phyloP scores from a whole-genome alignment of 2,113 vertebrate genomes.

The Climacteris rufus region DNA sequence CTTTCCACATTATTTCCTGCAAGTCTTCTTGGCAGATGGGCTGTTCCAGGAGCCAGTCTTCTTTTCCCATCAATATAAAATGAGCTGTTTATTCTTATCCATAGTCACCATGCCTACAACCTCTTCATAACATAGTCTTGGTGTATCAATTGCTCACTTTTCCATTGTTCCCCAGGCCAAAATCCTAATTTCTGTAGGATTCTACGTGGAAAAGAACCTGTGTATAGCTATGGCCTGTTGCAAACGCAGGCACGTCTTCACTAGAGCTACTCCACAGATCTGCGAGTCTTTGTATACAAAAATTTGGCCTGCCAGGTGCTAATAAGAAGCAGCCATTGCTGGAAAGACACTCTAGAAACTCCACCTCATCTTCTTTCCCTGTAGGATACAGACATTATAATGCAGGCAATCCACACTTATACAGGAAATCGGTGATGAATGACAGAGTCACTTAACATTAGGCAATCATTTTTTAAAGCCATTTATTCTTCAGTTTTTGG shows the following conservation, averaged over 20 bases:
- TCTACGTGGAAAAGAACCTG: not conserved
- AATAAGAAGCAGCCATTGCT: not conserved
- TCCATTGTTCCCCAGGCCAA: not conserved
- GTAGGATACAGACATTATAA: not conserved
- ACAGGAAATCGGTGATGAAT: not conserved
- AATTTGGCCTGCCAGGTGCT: not conserved
- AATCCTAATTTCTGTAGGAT: not conserved
- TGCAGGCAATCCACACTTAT: not conserved
- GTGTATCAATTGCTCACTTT: not conserved
- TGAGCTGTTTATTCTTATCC: not conserved
- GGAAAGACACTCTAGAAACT: not conserved
- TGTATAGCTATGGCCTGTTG: not conserved
- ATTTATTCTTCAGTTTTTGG: not conserved
- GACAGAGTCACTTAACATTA: not conserved
- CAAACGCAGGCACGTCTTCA: not conserved
- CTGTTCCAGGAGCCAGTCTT: not conserved
- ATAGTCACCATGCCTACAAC: not conserved
- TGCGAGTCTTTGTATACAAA: not conserved
- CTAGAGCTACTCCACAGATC: not conserved
- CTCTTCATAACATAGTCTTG: not conserved
- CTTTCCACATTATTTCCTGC: not conserved
- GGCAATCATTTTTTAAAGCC: not conserved
- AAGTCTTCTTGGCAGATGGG: not conserved
- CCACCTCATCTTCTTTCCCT: not conserved
- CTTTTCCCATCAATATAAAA: not conserved